phyloP scores from a whole-genome alignment of 2,797 vertebrate genomes.

The Poecilia velifera region DNA sequence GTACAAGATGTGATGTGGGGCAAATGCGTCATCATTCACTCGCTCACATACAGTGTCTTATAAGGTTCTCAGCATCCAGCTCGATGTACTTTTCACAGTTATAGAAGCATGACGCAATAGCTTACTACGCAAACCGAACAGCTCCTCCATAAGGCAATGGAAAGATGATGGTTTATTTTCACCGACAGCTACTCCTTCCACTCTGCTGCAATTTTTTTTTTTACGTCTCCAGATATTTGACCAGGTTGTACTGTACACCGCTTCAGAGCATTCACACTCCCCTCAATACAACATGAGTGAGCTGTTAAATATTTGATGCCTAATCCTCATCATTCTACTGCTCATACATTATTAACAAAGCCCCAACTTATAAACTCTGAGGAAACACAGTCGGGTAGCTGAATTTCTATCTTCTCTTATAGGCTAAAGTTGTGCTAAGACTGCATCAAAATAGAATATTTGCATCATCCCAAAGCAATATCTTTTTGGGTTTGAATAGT shows the following conservation, averaged over 20 bases:
- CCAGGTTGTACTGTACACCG: slow-evolving; percentile 27
- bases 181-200: slow-evolving; percentile 16
- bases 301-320: slow-evolving; percentile 81
- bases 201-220: slow-evolving; percentile 6
- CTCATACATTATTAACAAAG: slow-evolving; percentile 77
- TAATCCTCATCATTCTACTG: slow-evolving; percentile 73
- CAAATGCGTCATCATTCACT: slow-evolving; percentile 54
- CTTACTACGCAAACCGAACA: slow-evolving; percentile 18
- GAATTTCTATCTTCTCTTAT: slow-evolving; percentile 20
- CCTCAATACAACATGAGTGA: slow-evolving; percentile 70
- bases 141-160: background rate
- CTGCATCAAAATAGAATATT: slow-evolving; percentile 7
- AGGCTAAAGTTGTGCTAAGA: background rate
- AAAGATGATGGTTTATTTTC: slow-evolving; percentile 15
- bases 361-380: slow-evolving; percentile 68
- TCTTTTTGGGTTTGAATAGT: slow-evolving; percentile 27
- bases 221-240: slow-evolving; percentile 28
- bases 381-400: slow-evolving; percentile 39
- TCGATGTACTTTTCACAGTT: slow-evolving; percentile 44
- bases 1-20: slow-evolving; percentile 44
- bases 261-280: slow-evolving; percentile 41
- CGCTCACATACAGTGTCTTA: slow-evolving; percentile 65
- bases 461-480: slow-evolving; percentile 19
- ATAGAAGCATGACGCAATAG: slow-evolving; percentile 55
- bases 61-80: slow-evolving; percentile 59